Evolutionary conservation across 2,888 invertebrate species (phyloP), one percentile per base, ranked within the genome.

Genomic region (Eledone cirrhosa): DNA sequence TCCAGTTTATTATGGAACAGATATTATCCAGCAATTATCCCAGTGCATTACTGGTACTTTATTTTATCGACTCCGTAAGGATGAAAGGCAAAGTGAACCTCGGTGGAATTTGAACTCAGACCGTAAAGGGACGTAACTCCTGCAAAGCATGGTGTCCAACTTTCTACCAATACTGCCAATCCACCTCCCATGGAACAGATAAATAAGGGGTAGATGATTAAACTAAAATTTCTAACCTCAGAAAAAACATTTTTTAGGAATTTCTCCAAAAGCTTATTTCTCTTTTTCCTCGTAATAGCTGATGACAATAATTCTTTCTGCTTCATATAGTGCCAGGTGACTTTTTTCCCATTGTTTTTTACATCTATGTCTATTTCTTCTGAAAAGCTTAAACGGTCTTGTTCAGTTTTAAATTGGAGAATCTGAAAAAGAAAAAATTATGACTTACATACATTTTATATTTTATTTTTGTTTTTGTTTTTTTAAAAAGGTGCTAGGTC

Each of bases 211-310:
- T n/a, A n/a, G n/a, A n/a, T n/a, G n/a, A n/a, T n/a, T n/a, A n/a
- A n/a, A n/a, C n/a, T n/a, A n/a, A 5, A 41, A 41, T 41, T 41
- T 41, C 77, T 27, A 80, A 87, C 88, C 85, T 88, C 86, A 19
- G 87, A 84, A 82, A 88, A 88, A 11, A 88, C 86, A 11, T 85
- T 85, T 80, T 88, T 88, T 81, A 90, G 89, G 85, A 90, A 89
- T 24, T 85, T 86, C 76, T 89, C 88, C 72, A 90, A 82, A 77
- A 87, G 81, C 72, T 85, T 84, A 74, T 89, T 88, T 33, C 90
- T 80, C 80, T 88, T 89, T 77, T 84, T 84, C 78, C 87, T 88
- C 29, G 90, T 90, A 65, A 88, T 84, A 13, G 88, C 88, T 19
- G 83, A 82, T 14, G 80, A 81, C 65, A 83, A 82, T 19, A 89